Evolutionary conservation across 1,140 invertebrate genomes (phyloP), one percentile per base, ranked within the genome.

Genomic region (Spodoptera frugiperda): DNA sequence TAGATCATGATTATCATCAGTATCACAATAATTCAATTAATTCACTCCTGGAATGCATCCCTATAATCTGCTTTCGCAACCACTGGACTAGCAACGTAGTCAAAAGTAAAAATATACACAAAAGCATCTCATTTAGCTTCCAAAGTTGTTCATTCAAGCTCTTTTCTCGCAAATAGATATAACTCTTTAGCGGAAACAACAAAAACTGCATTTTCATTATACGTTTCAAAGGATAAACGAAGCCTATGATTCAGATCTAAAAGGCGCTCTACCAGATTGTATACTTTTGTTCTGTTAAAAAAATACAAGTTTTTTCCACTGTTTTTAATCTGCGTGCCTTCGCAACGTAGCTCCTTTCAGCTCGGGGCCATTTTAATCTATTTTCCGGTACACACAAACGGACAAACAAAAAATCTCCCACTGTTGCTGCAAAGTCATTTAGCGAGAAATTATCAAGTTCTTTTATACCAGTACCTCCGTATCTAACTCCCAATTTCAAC

Each of bases 301-400:
- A 89, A 87, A 86, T 83, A 78, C 74, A 77, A 85, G 78, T 85
- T 85, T 84, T 39, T 86, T 84, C 77, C 84, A 83, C 67, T 86
- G 84, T 89, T 90, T 89, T 91, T 89, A 91, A 91, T 89, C 87
- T 89, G 82, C 84, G 81, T 84, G 87, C 87, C 85, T 90, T 89
- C 87, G 86, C 86, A 84, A 84, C 80, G 88, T 79, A 76, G 68
- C 79, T 86, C 86, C 86, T 87, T 86, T 87, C 82, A 84, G 88
- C 89, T 84, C 70, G 77, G 65, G 88, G 89, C 87, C 82, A 89
- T 91, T 90, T 91, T 91, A 91, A 91, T 91, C 88, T 90, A 83
- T 89, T 89, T 89, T 85, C 87, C 84, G 81, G 79, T 87, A 82
- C 82, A 82, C 81, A 89, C 86, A 83, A 82, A 87, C 84, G 84